Conservation (phyloP, 1,140 invertebrate species). For the Penaeus indicus region DNA sequence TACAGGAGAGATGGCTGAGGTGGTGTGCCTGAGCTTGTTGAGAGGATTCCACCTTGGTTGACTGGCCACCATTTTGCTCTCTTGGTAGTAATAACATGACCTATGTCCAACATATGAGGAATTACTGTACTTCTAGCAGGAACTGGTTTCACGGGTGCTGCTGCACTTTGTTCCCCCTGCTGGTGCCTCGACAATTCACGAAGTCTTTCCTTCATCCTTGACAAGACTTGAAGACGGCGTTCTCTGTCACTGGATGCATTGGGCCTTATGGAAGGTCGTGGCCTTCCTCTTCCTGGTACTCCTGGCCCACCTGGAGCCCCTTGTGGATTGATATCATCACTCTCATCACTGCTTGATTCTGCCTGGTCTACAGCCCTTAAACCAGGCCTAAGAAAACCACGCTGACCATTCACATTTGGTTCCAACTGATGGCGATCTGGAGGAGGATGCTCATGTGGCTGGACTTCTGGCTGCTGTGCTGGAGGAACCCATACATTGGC, state of each 20-base stretch:
- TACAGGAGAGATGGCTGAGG: conserved; percentile 93
- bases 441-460: conserved; percentile 67
- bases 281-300: conserved; percentile 36
- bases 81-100: conserved; percentile 71
- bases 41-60: conserved; percentile 35
- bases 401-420: conserved; percentile 65
- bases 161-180: conserved; percentile 62
- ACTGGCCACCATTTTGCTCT: conserved; percentile 66
- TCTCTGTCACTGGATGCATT: conserved; percentile 73
- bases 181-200: conserved; percentile 68
- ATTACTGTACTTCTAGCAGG: conserved; percentile 42
- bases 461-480: conserved; percentile 43
- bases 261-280: conserved; percentile 70
- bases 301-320: conserved; percentile 24
- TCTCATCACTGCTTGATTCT: conserved; percentile 53
- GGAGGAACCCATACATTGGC: conserved; percentile 68
- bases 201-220: conserved; percentile 76
- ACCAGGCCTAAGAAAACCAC: conserved; percentile 60
- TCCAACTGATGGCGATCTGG: conserved; percentile 71
- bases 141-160: conserved; percentile 41
- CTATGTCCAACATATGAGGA: conserved; percentile 84
- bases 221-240: conserved; percentile 76
- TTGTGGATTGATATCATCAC: conserved; percentile 38
- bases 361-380: conserved; percentile 41
- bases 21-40: conserved; percentile 40